Conservation (phyloP, 2,888 invertebrate genomes). For the Synergus japonicus region DNA sequence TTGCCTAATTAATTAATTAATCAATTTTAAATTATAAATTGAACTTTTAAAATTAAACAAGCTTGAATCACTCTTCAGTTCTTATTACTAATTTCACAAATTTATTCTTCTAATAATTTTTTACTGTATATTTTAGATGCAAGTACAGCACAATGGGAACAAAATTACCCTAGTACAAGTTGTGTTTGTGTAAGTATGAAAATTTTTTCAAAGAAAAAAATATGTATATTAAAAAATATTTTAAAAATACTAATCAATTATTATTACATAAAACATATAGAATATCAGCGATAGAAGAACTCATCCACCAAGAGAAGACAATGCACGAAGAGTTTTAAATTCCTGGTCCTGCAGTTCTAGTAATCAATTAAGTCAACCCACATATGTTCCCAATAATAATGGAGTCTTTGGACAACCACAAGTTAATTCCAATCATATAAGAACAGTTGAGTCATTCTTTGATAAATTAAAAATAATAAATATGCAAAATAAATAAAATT, state of each 20-base stretch:
- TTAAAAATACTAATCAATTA: not conserved
- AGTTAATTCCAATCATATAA: not conserved
- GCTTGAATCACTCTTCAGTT: not conserved
- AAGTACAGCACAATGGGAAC: not conserved
- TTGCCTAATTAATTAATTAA: no score
- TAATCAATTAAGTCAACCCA: not conserved
- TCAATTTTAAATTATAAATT: no score
- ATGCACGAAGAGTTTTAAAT: not conserved
- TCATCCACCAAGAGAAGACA: not conserved
- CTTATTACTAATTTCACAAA: not conserved
- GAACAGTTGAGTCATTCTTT: constrained; percentile 4
- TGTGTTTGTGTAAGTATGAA: not conserved
- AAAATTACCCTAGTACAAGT: not conserved
- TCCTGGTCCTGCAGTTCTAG: not conserved
- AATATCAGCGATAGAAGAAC: not conserved
- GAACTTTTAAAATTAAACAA: not conserved
- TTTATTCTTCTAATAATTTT: not conserved
- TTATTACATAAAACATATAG: not conserved
- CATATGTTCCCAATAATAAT: constrained; percentile 1
- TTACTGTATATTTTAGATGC: not conserved
- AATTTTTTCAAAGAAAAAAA: not conserved
- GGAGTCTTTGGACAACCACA: not conserved
- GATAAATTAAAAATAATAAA: not conserved
- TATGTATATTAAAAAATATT: not conserved
- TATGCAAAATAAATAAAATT: not conserved